These are phyloP conservation scores for Aurelia sp. DNA, from an alignment of 30 jellyfish, hydroid and myxozoan genomes.

Conservation along the genomic window DNA sequence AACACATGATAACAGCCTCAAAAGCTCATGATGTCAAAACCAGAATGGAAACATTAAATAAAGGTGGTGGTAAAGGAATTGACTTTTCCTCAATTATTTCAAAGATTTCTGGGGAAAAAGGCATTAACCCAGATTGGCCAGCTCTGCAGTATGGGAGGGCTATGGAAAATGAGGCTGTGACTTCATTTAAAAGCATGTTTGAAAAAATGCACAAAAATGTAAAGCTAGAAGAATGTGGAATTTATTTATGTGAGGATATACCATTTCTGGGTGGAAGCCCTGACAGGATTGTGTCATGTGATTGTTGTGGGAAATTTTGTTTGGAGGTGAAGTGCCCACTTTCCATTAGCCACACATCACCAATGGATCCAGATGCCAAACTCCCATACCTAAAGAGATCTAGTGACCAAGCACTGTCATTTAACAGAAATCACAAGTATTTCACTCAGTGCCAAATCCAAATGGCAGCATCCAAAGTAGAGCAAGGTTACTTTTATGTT, in stretches of 20 bases:
- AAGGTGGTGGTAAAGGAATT: neutral
- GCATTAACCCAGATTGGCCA: conserved; percentile 67
- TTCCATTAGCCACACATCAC: conserved; percentile 10
- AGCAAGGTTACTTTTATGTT: conserved; percentile 40
- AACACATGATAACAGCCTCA: neutral
- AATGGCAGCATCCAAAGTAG: conserved; percentile 18
- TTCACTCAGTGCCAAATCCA: conserved; percentile 59
- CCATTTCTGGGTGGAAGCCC: conserved; percentile 78
- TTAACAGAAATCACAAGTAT: conserved; percentile 20
- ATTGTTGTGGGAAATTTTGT: conserved; percentile 64
- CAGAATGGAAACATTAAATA: neutral
- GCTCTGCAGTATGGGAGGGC: conserved; percentile 71
- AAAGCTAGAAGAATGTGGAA: conserved; percentile 10
- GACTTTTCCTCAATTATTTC: conserved; percentile 30
- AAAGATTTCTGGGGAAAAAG: conserved; percentile 21
- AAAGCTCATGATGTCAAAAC: conserved; percentile 16
- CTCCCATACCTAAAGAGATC: conserved; percentile 8
- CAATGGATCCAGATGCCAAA: neutral
- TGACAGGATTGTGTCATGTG: conserved; percentile 51
- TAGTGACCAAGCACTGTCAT: neutral
- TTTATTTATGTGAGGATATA: conserved; percentile 20
- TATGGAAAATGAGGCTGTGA: conserved; percentile 34
- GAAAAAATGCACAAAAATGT: conserved; percentile 9
- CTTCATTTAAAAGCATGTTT: neutral
- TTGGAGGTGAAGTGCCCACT: conserved; percentile 71